phyloP scores from a whole-genome alignment of 2,113 vertebrate genomes.

The Morone saxatilis region DNA sequence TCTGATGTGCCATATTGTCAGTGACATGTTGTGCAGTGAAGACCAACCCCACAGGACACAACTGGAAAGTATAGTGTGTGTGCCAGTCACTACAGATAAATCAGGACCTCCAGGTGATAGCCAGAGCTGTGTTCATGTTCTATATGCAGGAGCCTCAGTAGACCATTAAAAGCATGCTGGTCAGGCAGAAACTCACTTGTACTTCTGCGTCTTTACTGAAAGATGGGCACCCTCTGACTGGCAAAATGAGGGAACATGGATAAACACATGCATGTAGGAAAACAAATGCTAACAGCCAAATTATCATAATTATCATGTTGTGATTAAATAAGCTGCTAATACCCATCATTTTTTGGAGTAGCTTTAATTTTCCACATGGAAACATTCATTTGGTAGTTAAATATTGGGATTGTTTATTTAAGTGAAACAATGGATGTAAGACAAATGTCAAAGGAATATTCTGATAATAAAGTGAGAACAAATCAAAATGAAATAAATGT shows the following conservation, averaged over 20 bases:
- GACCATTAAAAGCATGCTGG: neutral
- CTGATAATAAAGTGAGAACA: too few species aligned
- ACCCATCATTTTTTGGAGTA: too few species aligned
- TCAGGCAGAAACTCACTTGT: neutral
- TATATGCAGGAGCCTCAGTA: constrained; percentile 4
- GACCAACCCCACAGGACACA: constrained; percentile 17
- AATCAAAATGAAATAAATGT: neutral
- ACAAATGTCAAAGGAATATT: too few species aligned
- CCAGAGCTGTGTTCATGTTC: constrained; percentile 9
- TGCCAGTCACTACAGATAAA: constrained; percentile 43
- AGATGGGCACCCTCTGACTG: neutral
- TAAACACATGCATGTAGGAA: neutral
- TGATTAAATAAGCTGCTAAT: too few species aligned
- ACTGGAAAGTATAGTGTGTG: constrained; percentile 3
- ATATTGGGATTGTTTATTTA: too few species aligned
- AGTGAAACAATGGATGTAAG: too few species aligned
- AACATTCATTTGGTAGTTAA: neutral
- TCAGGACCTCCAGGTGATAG: constrained; percentile 2
- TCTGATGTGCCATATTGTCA: constrained; percentile 28
- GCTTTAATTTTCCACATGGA: neutral
- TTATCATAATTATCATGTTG: neutral
- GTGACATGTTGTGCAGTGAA: constrained; percentile 28
- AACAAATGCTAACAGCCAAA: neutral
- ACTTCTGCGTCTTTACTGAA: neutral
- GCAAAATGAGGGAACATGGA: neutral